Conservation (phyloP, 1,140 invertebrate species). For the Geopemphigus sp. region DNA sequence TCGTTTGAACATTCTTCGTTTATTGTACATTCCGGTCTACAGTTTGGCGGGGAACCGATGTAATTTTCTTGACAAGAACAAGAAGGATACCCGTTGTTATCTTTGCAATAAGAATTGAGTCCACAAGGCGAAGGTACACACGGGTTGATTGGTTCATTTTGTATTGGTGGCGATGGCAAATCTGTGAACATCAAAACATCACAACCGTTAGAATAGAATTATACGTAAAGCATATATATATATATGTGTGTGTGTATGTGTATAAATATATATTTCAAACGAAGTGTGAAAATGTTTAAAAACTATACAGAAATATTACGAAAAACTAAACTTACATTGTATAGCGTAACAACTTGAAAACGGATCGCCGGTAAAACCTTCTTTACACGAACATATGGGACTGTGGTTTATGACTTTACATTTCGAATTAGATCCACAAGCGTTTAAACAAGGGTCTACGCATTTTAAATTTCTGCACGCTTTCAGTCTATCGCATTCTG, state of each 20-base stretch:
- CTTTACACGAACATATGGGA: conserved; percentile 56
- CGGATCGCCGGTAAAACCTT: conserved; percentile 57
- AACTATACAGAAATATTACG: neutral
- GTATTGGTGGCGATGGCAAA: conserved; percentile 54
- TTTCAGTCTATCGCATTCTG: conserved; percentile 66
- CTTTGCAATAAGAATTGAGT: conserved; percentile 66
- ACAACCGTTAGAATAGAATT: no score
- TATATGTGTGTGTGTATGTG: no score
- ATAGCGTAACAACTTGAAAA: conserved; percentile 49
- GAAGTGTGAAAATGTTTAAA: neutral
- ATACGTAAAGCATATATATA: no score
- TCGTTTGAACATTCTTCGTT: conserved; percentile 60
- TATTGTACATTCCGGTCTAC: conserved; percentile 60
- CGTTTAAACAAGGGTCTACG: conserved; percentile 67
- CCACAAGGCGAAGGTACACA: conserved; percentile 59
- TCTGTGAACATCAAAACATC: conserved; percentile 4
- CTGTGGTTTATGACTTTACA: conserved; percentile 56
- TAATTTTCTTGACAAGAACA: conserved; percentile 60
- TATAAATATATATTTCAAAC: no score
- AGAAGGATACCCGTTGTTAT: conserved; percentile 60
- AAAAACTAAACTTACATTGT: conserved; percentile 39
- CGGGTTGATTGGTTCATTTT: conserved; percentile 54
- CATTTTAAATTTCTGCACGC: conserved; percentile 72
- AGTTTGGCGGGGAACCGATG: conserved; percentile 58
- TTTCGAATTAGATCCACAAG: conserved; percentile 56